Conservation (phyloP, 2,113 vertebrate species). For the Megaceryle maxima region DNA sequence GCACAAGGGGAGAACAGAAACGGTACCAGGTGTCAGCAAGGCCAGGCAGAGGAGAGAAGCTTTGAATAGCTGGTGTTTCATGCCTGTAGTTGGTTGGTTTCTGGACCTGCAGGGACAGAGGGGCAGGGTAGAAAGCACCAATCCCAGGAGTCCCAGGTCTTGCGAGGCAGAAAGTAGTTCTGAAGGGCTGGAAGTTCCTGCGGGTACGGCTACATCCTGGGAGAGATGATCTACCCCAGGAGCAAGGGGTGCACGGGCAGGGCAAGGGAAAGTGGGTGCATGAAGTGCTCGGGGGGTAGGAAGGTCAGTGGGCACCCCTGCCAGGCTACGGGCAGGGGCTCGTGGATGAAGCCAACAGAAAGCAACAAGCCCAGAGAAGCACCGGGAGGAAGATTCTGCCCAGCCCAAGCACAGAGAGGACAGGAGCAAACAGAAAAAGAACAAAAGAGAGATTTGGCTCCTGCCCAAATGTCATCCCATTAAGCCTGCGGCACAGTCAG, state of each 20-base stretch:
- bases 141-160: background rate
- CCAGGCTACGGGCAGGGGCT: background rate
- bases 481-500: constrained; percentile 63
- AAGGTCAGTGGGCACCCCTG: background rate
- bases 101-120: background rate
- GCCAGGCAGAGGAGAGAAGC: background rate
- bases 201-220: background rate
- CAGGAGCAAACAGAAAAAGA: constrained; percentile 25
- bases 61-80: background rate
- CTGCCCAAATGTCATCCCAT: constrained; percentile 36
- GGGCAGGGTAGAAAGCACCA: background rate
- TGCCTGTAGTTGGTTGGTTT: background rate
- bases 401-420: background rate
- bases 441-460: constrained; percentile 50
- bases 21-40: rapidly evolving
- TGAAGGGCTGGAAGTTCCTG: background rate
- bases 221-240: background rate
- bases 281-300: rapidly evolving
- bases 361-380: constrained; percentile 6
- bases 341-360: background rate
- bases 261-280: background rate
- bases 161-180: background rate
- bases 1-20: background rate
- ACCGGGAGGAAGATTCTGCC: constrained; percentile 34
- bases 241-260: background rate